These are phyloP conservation scores for Phoxinus dragarum DNA, from an alignment of 2,797 vertebrate species.

Conservation along the genomic window DNA sequence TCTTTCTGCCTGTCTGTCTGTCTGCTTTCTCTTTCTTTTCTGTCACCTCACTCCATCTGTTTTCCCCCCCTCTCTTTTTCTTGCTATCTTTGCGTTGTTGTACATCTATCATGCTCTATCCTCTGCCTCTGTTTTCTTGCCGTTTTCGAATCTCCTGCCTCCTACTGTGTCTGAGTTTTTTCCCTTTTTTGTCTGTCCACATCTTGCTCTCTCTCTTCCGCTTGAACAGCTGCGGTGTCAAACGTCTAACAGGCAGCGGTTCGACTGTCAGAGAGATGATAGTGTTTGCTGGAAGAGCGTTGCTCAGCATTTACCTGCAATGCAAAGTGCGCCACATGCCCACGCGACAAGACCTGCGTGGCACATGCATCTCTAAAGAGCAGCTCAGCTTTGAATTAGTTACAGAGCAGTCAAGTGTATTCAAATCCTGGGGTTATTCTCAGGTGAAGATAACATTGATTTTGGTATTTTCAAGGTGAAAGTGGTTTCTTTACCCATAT, in stretches of 20 bases:
- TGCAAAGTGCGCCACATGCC: constrained; percentile 1
- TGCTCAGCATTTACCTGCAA: constrained; percentile 37
- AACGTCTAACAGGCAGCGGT: background rate
- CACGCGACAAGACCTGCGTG: background rate
- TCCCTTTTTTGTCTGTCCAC: constrained; percentile 15
- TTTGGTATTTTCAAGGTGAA: constrained; percentile 11
- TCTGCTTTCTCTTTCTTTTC: constrained; percentile 22
- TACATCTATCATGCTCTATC: constrained; percentile 25
- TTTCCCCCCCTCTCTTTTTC: constrained; percentile 15
- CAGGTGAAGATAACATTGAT: background rate
- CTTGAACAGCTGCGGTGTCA: background rate
- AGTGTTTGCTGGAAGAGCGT: constrained; percentile 37
- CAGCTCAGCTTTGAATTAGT: background rate
- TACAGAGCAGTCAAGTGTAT: constrained; percentile 7
- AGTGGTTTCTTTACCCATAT: constrained; percentile 8
- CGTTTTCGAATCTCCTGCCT: constrained; percentile 3
- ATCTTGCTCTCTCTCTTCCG: background rate
- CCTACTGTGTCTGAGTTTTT: constrained; percentile 27
- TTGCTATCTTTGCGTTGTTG: constrained; percentile 29
- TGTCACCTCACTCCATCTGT: constrained; percentile 19
- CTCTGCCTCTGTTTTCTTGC: constrained; percentile 36
- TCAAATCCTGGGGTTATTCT: constrained; percentile 9
- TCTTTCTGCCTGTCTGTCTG: constrained; percentile 15
- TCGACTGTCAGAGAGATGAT: constrained; percentile 45
- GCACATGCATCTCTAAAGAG: background rate